Base-by-base conservation (phyloP, 2,888 invertebrate species). In the Tetragonula carbonaria region DNA sequence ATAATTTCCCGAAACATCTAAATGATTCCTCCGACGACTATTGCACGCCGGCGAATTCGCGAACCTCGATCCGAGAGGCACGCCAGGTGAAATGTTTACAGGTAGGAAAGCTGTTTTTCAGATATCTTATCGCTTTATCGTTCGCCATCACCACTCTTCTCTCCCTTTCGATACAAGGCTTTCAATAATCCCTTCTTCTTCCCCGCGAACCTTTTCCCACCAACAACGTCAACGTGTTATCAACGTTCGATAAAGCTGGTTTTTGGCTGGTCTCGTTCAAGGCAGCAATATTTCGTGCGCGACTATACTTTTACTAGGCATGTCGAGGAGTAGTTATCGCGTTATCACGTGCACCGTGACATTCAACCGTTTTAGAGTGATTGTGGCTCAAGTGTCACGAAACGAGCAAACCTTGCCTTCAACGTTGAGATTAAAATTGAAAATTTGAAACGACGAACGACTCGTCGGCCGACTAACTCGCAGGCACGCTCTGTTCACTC, bases 61-160 rank as follows among this genome's bases (percentile, higher is more conserved):
- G 55, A n/a, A 55, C 14, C 33, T 59, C 33, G 59, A 45, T 45
- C 45, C 55, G 57, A 57, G 57, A 67, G 14, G 59, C 45, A 33
- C 59, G 28, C 59, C 80, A 55, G 71, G 59, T 67, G 55, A 50
- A 80, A 81, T 88, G 86, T 91, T 91, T 91, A 88, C 80, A 79
- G 83, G 84, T 70, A 77, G 85, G 74, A 87, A 91, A 89, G 90
- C 88, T 90, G 90, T 88, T 91, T 90, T 91, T 87, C 90, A 90
- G 86, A 87, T 89, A 91, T 80, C 89, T 92, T 93, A 93, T 93
- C 92, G 80, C 74, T 84, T 91, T 92, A 92, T 92, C 92, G 81
- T 78, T 51, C 28, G 65, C 23, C 71, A 67, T 63, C 71, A 62
- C 21, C 13, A 50, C 68, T 8, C 68, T 28, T 18, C 45, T 38